These are phyloP conservation scores for Oscheius sp. DNA, from an alignment of 1,140 invertebrate genomes.

Conservation along the genomic window DNA sequence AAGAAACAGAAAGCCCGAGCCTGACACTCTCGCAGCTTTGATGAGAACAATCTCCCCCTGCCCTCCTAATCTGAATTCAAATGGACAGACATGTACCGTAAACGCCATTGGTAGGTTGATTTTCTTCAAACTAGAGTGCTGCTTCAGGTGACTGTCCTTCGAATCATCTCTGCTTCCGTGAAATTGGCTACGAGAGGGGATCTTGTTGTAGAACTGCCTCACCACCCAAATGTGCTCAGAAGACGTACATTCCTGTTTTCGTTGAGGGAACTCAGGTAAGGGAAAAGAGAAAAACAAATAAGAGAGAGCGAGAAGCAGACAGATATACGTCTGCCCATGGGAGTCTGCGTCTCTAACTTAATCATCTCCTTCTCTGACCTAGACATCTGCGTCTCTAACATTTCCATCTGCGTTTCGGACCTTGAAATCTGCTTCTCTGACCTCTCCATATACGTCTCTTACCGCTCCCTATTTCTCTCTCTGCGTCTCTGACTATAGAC, in stretches of 20 bases:
- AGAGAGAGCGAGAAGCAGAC: too few relatives aligned
- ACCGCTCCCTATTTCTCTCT: too few relatives aligned
- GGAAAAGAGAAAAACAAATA: too few relatives aligned
- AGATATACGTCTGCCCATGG: too few relatives aligned
- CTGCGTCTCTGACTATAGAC: too few relatives aligned
- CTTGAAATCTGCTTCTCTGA: too few relatives aligned
- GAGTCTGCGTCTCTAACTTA: too few relatives aligned
- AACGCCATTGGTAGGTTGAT: constrained; percentile 41
- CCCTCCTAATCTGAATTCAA: constrained; percentile 48
- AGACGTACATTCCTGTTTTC: constrained; percentile 48
- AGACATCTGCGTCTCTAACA: too few relatives aligned
- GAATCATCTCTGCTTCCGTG: constrained; percentile 52
- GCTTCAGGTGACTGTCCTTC: constrained; percentile 44
- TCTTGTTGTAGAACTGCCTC: constrained; percentile 48
- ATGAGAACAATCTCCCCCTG: constrained; percentile 39
- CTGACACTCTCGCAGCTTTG: constrained; percentile 16
- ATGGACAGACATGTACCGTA: constrained; percentile 47
- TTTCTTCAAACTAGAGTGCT: neutral
- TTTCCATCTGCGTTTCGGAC: too few relatives aligned
- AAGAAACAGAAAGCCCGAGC: neutral
- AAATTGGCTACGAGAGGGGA: constrained; percentile 36
- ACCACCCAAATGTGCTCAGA: constrained; percentile 50
- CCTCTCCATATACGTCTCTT: too few relatives aligned
- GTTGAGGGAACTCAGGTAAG: constrained; percentile 52
- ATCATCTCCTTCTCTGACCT: too few relatives aligned